phyloP scores from a whole-genome alignment of 2,888 invertebrate genomes.

The Stenchaetothrips biformis region DNA sequence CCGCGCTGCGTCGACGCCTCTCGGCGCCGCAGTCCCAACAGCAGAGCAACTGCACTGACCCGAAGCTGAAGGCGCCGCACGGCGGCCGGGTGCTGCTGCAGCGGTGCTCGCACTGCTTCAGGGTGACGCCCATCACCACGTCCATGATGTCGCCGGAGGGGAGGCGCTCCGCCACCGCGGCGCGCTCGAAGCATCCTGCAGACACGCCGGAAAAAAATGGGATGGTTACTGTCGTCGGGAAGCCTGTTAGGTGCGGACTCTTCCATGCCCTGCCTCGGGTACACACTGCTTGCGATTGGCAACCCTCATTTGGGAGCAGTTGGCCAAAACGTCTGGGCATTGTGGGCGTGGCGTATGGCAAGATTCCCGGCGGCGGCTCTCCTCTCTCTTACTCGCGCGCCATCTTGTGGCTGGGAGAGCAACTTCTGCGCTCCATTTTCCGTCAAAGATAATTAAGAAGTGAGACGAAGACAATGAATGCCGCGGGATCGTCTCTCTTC shows the following conservation, averaged over 20 bases:
- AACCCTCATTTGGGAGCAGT: neutral
- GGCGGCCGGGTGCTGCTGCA: neutral
- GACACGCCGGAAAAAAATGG: neutral
- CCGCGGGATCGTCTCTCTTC: no score
- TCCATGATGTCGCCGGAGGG: neutral
- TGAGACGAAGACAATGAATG: no score
- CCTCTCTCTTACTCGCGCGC: no score
- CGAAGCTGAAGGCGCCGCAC: conserved; percentile 19
- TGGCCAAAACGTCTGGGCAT: neutral
- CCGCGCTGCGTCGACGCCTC: no score
- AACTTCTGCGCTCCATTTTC: no score
- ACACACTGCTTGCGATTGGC: neutral
- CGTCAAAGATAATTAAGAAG: no score
- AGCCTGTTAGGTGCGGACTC: neutral
- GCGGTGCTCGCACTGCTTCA: neutral
- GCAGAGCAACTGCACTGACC: no score
- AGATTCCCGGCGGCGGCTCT: neutral
- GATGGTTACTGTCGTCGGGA: neutral
- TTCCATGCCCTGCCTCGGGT: no score
- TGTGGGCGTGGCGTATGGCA: neutral
- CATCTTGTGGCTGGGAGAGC: no score
- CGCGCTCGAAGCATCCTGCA: conserved; percentile 17
- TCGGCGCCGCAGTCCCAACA: no score
- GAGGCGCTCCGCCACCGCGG: conserved; percentile 9
- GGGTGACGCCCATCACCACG: neutral